Base-by-base conservation (phyloP, 2,113 vertebrate species). In the Triplophysa tibetana region DNA sequence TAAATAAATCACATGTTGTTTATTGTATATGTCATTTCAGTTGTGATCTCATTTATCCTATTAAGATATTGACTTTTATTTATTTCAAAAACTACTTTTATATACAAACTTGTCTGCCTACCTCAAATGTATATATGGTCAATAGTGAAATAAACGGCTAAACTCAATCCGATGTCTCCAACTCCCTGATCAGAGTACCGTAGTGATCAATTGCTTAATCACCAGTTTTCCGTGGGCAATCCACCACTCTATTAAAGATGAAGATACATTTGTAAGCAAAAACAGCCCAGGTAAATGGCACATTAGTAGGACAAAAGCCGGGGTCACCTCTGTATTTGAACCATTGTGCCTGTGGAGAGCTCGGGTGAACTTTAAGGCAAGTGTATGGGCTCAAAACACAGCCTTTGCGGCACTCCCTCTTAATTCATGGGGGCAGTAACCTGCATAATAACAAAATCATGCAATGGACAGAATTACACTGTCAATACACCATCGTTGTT, bases 361-460 rank as follows among this genome's bases (percentile, higher is more conserved):
- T 16, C 58, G 43, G 62, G 72, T 75, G 23, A 74, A 38, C 33
- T 75, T 60, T 60, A 73, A 21, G 50, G 4, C 13, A 52, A 14
- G 41, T 23, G 58, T 48, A 48, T 75, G 72, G 72, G 72, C 41
- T 62, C 60, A 65, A 76, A 63, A 76, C 74, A 76, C 9, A 76
- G 17, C 61, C 60, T 75, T 50, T 75, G 61, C 26, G 23, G 60
- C 63, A 45, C 74, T 76, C 62, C 45, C 26, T 48, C 17, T 54
- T 76, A 9, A 65, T 33, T 65, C 61, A 76, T 76, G 61, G 50
- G 45, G 74, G 74, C 74, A 64, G 61, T 65, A 52, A 65, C 61
- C 61, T 54, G 74, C 74, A 65, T 76, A 65, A 76, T 50, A 63
- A 76, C 45, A 65, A 50, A 65, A 52, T 54, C 24, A 76, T 45